These are phyloP conservation scores for Lathronympha strigana DNA, from an alignment of 2,888 invertebrate genomes.

Conservation along the genomic window DNA sequence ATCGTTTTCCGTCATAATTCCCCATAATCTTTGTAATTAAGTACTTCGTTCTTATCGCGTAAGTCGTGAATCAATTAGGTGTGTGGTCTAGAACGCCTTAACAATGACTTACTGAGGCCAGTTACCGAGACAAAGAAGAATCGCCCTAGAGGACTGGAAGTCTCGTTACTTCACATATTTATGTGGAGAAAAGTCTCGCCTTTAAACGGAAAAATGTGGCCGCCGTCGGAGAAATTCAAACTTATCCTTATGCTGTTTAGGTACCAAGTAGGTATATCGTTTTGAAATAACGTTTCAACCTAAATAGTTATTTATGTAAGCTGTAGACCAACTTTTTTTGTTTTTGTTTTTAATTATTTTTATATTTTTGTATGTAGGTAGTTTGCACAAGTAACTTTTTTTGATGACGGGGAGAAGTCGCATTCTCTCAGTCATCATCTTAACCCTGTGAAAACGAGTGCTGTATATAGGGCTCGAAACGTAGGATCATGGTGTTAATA, in stretches of 20 bases:
- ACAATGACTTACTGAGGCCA: constrained; percentile 43
- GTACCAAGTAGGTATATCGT: too few relatives aligned
- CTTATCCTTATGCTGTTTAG: not conserved
- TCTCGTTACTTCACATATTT: constrained; percentile 25
- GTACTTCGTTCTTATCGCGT: constrained; percentile 53
- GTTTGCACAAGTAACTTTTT: too few relatives aligned
- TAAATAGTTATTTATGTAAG: too few relatives aligned
- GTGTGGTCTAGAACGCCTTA: constrained; percentile 31
- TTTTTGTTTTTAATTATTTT: too few relatives aligned
- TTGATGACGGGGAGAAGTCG: too few relatives aligned
- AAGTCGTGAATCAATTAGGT: constrained; percentile 67
- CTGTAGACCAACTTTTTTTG: too few relatives aligned
- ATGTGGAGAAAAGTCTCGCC: constrained; percentile 5
- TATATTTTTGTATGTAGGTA: too few relatives aligned
- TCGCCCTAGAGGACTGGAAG: constrained; percentile 19
- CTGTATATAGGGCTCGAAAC: too few relatives aligned
- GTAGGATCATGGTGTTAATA: too few relatives aligned
- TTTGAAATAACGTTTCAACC: too few relatives aligned
- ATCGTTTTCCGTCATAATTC: constrained; percentile 24
- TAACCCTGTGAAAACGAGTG: too few relatives aligned
- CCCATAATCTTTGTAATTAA: constrained; percentile 33
- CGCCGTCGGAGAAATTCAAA: not conserved
- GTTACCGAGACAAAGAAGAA: constrained; percentile 27
- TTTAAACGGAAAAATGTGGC: not conserved
- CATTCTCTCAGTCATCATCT: too few relatives aligned